phyloP scores from a whole-genome alignment of 2,797 vertebrate genomes.

The Cirrhinus mrigala region DNA sequence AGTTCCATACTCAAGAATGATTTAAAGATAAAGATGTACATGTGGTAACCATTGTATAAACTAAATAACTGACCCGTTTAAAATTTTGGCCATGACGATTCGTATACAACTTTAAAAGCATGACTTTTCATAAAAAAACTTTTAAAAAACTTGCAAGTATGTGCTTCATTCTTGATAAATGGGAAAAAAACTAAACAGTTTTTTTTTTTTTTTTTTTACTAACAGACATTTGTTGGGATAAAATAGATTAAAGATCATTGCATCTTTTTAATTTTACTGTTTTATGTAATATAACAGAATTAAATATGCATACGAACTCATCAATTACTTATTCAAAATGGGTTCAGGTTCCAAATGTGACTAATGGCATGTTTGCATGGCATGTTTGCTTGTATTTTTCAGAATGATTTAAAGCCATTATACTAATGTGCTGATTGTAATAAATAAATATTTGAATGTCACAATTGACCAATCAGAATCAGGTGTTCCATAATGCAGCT shows the following conservation, averaged over 20 bases:
- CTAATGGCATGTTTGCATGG: neutral
- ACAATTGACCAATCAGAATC: neutral
- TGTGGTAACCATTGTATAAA: neutral
- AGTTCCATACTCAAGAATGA: neutral
- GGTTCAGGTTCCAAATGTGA: neutral
- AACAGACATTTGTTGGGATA: neutral
- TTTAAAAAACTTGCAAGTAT: neutral
- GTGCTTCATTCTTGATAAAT: neutral
- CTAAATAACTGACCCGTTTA: neutral
- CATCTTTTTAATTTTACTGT: neutral
- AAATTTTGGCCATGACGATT: neutral
- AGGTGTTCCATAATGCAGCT: neutral
- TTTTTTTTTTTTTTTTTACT: too few species aligned
- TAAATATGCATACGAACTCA: neutral
- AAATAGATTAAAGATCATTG: neutral
- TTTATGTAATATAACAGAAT: neutral
- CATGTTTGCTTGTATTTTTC: neutral
- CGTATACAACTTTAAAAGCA: neutral
- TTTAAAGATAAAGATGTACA: neutral
- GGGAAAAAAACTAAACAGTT: too few species aligned
- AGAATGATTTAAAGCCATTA: neutral
- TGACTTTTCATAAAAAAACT: too few species aligned
- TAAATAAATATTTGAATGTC: conserved; percentile 11
- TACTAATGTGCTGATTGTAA: conserved; percentile 10
- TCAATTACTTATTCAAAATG: neutral